These are phyloP conservation scores for Cossypha dichroa DNA, from an alignment of 2,797 vertebrate genomes.

Conservation along the genomic window DNA sequence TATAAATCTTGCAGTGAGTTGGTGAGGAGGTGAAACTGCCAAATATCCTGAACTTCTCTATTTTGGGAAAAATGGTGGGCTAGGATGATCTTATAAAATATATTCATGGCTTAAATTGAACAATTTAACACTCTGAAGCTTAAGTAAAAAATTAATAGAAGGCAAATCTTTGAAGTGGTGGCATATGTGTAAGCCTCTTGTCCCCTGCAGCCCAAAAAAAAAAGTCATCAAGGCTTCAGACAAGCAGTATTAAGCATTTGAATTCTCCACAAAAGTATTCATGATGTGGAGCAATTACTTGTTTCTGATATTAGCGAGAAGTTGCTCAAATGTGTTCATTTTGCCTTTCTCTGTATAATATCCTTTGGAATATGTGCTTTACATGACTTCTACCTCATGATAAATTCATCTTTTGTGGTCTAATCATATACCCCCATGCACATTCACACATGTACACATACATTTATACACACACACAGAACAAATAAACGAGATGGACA, in stretches of 20 bases:
- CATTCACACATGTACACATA: neutral
- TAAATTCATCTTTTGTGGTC: neutral
- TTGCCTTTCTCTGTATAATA: neutral
- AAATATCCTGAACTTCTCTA: slow-evolving; percentile 64
- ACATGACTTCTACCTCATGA: neutral
- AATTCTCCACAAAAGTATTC: slow-evolving; percentile 61
- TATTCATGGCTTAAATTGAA: slow-evolving; percentile 62
- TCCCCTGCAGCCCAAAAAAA: slow-evolving; percentile 64
- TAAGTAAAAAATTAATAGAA: slow-evolving; percentile 65
- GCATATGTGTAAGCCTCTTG: slow-evolving; percentile 57
- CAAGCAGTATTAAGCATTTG: slow-evolving; percentile 49
- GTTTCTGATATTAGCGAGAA: slow-evolving; percentile 51
- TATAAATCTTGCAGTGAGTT: slow-evolving; percentile 37
- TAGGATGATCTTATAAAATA: slow-evolving; percentile 51
- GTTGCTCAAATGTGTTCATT: slow-evolving; percentile 51
- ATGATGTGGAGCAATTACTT: slow-evolving; percentile 34
- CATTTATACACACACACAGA: neutral
- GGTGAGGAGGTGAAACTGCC: slow-evolving; percentile 63
- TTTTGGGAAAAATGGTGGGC: slow-evolving; percentile 56
- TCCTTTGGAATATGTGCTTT: neutral
- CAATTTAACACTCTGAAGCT: slow-evolving; percentile 67
- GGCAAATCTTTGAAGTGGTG: slow-evolving; percentile 69
- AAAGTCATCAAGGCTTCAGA: slow-evolving; percentile 62
- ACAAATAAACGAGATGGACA: neutral
- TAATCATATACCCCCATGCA: neutral